Conservation (phyloP, 2,888 invertebrate genomes). For the Agrochola litura region DNA sequence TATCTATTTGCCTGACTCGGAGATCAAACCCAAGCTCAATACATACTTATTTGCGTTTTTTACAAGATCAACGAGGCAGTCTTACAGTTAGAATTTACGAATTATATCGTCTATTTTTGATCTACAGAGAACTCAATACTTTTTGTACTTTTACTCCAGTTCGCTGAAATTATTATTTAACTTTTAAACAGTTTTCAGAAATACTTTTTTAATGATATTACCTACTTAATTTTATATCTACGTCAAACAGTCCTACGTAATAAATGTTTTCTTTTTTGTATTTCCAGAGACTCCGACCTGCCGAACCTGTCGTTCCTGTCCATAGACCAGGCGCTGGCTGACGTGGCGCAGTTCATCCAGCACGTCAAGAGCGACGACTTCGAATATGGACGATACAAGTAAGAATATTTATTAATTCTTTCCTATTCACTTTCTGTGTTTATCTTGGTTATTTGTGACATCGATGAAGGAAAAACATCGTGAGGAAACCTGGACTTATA, state of each 20-base stretch:
- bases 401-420: constrained; percentile 12
- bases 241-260: neutral
- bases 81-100: neutral
- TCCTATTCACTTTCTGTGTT: no score
- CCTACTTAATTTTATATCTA: neutral
- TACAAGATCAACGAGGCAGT: neutral
- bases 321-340: constrained; percentile 92
- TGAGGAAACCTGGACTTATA: no score
- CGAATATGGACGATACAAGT: constrained; percentile 79
- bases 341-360: constrained; percentile 92
- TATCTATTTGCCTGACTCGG: neutral
- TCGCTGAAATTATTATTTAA: neutral
- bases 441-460: no score
- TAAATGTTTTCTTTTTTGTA: neutral
- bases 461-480: no score
- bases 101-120: neutral
- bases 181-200: neutral
- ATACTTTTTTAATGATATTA: neutral
- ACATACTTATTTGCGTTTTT: neutral
- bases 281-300: constrained; percentile 85
- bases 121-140: neutral
- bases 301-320: constrained; percentile 90
- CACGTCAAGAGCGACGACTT: constrained; percentile 84
- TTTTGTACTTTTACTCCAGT: neutral
- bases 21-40: neutral